Base-by-base conservation (phyloP, 2,797 vertebrate genomes). In the Ataeniobius toweri region DNA sequence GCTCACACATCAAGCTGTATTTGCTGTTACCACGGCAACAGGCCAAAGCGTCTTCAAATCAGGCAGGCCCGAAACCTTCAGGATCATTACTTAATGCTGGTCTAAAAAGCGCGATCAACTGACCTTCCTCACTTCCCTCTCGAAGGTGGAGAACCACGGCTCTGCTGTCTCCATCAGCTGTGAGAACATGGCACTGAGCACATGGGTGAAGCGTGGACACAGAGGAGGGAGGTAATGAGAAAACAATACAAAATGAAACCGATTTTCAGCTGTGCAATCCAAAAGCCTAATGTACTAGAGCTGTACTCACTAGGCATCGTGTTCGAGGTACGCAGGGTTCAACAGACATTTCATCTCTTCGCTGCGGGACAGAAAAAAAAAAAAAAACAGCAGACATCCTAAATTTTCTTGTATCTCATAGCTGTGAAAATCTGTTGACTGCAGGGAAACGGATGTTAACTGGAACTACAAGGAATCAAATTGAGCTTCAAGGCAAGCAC, bases 111-210 rank as follows among this genome's bases (percentile, higher is more conserved):
- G 61, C 31, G 48, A 76, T 71, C 12, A 51, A 89, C 93, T 91
- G 95, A 98, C 98, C 98, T 96, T 98, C 88, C 97, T 96, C 91
- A 97, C 95, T 94, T 98, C 96, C 87, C 98, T 96, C 89, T 99
- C 98, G 82, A 96, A 99, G 92, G 96, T 97, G 89, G 98, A 98
- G 96, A 99, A 99, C 98, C 98, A 99, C 36, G 98, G 97, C 84
- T 99, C 98, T 71, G 98, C 97, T 0, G 97, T 99, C 88, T 98
- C 97, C 98, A 99, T 99, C 80, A 99, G 96, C 85, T 93, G 95
- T 18, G 97, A 98, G 95, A 99, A 99, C 96, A 99, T 95, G 48
- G 96, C 96, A 91, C 98, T 99, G 41, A 7, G 63, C 0, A 50
- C 85, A 71, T 7, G 46, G 58, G 22, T 46, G 69, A 20, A 5